A percentile compares a stretch with the other conserved stretches of the same genome.
Evolutionary conservation across 2,113 vertebrate genomes (phyloP).

Genomic region (Microtus pennsylvanicus): DNA sequence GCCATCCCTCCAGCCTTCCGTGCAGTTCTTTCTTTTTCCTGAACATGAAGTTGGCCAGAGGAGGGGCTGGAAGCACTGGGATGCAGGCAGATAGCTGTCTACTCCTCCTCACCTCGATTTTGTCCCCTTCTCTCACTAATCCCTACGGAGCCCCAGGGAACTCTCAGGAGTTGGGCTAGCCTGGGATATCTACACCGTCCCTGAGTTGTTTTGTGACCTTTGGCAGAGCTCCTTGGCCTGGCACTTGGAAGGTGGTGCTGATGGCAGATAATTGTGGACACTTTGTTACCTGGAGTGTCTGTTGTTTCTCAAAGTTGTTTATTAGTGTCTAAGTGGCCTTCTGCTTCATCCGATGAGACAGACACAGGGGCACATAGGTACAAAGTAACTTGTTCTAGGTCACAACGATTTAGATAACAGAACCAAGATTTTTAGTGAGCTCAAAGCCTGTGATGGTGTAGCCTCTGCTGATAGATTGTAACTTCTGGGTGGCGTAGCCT

Average conservation of each 20-base stretch:
- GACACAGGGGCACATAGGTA: not conserved
- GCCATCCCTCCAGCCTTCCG: not conserved
- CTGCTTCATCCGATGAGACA: not conserved
- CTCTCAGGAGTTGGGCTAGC: not conserved
- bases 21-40: not conserved
- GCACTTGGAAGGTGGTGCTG: not conserved
- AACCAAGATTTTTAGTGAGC: not conserved
- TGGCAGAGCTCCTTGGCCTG: not conserved
- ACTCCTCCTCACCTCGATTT: no score
- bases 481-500: not conserved
- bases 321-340: not conserved
- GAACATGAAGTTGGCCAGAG: no score
- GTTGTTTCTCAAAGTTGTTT: accelerated
- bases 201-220: not conserved
- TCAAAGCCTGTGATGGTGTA: not conserved
- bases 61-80: not conserved
- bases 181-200: not conserved
- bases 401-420: not conserved
- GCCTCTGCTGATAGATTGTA: not conserved
- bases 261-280: not conserved
- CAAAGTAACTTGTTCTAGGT: not conserved
- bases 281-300: accelerated
- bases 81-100: no score
- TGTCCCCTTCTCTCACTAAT: not conserved
- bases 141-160: not conserved